Percentiles rank a stretch among this genome's conserved stretches.
Conservation (phyloP, 2,888 invertebrate genomes). For the Auanema sp. region DNA sequence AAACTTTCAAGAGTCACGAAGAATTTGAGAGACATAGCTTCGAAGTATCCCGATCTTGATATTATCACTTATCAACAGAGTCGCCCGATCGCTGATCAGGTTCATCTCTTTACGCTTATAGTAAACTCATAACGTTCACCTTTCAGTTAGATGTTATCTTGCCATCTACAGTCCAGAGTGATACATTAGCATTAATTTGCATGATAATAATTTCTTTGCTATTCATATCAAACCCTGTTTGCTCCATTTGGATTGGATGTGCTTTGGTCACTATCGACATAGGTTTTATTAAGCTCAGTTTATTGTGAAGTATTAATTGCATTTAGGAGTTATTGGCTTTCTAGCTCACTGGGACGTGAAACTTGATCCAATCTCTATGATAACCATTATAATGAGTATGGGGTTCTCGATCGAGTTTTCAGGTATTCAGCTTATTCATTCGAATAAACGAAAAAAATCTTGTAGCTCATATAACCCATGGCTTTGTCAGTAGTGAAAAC, state of each 20-base stretch:
- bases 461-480: constrained; percentile 94
- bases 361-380: constrained; percentile 82
- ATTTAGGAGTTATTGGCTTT: constrained; percentile 81
- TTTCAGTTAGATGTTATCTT: constrained; percentile 59
- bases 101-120: constrained; percentile 6
- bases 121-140: too few relatives aligned
- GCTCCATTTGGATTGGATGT: constrained; percentile 85
- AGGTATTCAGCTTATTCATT: constrained; percentile 18
- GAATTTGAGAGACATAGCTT: constrained; percentile 53
- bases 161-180: constrained; percentile 62
- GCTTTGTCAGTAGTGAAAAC: constrained; percentile 80
- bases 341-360: constrained; percentile 94
- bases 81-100: constrained; percentile 61
- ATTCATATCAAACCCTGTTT: constrained; percentile 89
- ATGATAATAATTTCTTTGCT: constrained; percentile 93
- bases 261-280: constrained; percentile 76
- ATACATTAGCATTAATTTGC: constrained; percentile 72
- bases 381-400: constrained; percentile 82
- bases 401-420: constrained; percentile 60
- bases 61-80: constrained; percentile 62
- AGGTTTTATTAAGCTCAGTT: too few relatives aligned
- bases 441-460: constrained; percentile 25
- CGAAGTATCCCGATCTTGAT: constrained; percentile 47
- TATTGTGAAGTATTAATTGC: background rate
- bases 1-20: constrained; percentile 12